Percentiles rank a stretch among this genome's conserved stretches.
Conservation (phyloP, 2,113 vertebrate species). For the Daphoenositta chrysoptera region DNA sequence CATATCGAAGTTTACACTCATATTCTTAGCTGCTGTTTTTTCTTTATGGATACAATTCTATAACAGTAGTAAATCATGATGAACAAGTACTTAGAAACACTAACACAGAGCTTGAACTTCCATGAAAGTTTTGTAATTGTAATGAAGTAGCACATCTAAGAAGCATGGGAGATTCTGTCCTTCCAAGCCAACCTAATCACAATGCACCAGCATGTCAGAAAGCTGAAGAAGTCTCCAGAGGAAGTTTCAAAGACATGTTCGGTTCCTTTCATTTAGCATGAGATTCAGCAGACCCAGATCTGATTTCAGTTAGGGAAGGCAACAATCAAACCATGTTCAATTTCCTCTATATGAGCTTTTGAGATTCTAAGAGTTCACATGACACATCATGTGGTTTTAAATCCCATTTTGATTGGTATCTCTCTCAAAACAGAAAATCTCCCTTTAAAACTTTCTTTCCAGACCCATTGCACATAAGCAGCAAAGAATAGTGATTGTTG, state of each 20-base stretch:
- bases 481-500: not conserved
- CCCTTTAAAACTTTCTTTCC: not conserved
- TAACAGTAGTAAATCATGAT: not conserved
- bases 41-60: conserved; percentile 19
- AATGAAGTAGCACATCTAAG: not conserved
- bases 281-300: not conserved
- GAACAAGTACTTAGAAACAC: not conserved
- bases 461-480: not conserved
- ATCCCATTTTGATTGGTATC: not conserved
- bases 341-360: not conserved
- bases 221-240: not conserved
- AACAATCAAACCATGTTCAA: not conserved
- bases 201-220: not conserved
- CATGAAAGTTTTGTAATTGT: not conserved
- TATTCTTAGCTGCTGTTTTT: conserved; percentile 56
- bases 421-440: not conserved
- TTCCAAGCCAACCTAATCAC: not conserved
- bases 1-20: conserved; percentile 42
- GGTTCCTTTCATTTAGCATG: not conserved
- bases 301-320: accelerated
- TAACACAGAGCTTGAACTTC: not conserved
- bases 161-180: not conserved
- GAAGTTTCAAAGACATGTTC: not conserved
- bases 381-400: not conserved
- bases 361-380: not conserved